Evolutionary conservation across 35 echinoderm and acorn worm species (phyloP).

Genomic region (Nesometra sesokonis): DNA sequence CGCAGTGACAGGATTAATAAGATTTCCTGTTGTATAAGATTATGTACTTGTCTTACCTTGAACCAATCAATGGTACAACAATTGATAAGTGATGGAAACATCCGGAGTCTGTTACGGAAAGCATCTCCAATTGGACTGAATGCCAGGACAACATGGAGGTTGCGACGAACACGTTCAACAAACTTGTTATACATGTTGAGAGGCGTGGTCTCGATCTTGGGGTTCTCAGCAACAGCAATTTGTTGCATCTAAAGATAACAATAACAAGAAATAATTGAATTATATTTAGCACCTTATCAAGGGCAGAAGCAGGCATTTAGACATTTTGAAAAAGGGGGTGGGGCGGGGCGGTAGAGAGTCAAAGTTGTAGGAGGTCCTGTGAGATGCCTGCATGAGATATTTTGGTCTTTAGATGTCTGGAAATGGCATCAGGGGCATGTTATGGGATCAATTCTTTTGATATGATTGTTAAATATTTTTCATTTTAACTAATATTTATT

Average conservation of each 20-base stretch:
- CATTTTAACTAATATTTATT: too few relatives aligned
- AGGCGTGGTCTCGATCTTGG: conserved; percentile 77
- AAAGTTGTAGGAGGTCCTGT: too few relatives aligned
- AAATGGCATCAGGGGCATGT: too few relatives aligned
- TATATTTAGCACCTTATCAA: too few relatives aligned
- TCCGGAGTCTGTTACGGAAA: conserved; percentile 81
- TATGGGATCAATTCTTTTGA: too few relatives aligned
- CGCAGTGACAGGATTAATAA: neutral
- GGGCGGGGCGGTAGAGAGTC: too few relatives aligned
- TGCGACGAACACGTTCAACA: conserved; percentile 65
- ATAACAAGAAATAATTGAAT: too few relatives aligned
- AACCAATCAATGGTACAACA: conserved; percentile 99
- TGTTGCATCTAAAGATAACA: conserved; percentile 77
- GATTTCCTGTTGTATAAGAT: neutral
- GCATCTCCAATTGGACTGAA: conserved; percentile 99
- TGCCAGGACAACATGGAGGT: conserved; percentile 82
- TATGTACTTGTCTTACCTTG: conserved; percentile 40
- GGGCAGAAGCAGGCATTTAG: too few relatives aligned
- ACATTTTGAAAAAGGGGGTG: too few relatives aligned
- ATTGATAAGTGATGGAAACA: conserved; percentile 98
- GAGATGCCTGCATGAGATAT: too few relatives aligned
- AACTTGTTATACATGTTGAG: conserved; percentile 99
- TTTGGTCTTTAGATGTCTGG: too few relatives aligned
- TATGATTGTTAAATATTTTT: too few relatives aligned
- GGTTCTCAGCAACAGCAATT: conserved; percentile 64